Evolutionary conservation across 2,888 invertebrate species (phyloP), one percentile per base, ranked within the genome.

Genomic region (Perdita meconis): DNA sequence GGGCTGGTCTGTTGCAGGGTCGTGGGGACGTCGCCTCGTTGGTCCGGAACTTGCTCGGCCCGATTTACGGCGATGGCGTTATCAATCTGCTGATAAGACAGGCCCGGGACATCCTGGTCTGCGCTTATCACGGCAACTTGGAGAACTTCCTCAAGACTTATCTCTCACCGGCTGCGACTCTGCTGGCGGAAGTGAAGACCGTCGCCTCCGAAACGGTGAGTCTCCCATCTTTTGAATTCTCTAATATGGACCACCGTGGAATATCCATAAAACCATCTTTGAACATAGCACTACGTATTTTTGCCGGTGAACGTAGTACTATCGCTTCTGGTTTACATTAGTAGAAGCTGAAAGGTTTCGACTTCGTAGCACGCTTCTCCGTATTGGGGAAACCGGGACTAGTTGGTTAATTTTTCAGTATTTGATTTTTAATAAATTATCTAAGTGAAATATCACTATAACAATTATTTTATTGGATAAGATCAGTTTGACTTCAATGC

Each of bases 41-140:
- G 86, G 94, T 95, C 84, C 95, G 95, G 88, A 93, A 92, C 88
- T 94, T 95, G 92, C 94, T 95, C 86, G 94, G 95, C 61, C 93
- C 93, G 82, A 93, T 95, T 89, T 95, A 95, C 92, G 93, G 94
- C 79, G 94, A 95, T 88, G 95, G 94, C 89, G 93, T 93, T 80
- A 93, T 93, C 87, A 93, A 94, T 88, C 93, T 94, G 88, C 93
- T 96, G 90, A 94, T 95, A 85, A 93, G 95, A 67, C 95, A 96
- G 93, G 96, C 96, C 65, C 93, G 95, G 87, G 95, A 95, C 92
- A 93, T 95, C 76, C 93, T 96, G 85, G 94, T 95, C 63, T 94
- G 95, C 89, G 94, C 94, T 84, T 96, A 95, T 92, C 94, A 94
- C 82, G 95, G 95, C 56, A 94, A 95, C 91, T 90, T 95, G 87